A percentile compares a stretch with the other conserved stretches of the same genome.
phyloP scores from a whole-genome alignment of 2,113 vertebrate species.

The Polyodon spathula region DNA sequence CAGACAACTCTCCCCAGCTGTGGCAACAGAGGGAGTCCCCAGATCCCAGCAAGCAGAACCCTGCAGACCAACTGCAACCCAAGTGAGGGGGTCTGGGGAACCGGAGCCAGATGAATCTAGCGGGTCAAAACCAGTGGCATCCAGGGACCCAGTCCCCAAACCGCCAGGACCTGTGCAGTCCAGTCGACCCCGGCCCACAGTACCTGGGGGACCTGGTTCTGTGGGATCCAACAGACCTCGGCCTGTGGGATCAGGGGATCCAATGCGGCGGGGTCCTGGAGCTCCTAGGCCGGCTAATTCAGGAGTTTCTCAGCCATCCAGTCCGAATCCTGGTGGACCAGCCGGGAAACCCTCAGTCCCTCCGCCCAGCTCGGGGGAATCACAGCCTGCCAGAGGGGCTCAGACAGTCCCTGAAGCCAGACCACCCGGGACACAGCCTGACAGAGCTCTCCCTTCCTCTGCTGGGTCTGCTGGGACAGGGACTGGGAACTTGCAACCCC shows the following conservation, averaged over 20 bases:
- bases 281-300: constrained; percentile 26
- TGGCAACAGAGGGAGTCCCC: background rate
- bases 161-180: background rate
- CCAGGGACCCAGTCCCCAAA: constrained; percentile 12
- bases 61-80: background rate
- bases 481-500: constrained; percentile 24
- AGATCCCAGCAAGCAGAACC: background rate
- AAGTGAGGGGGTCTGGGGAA: background rate
- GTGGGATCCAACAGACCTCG: constrained; percentile 23
- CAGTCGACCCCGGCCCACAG: constrained; percentile 25
- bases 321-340: background rate
- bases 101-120: background rate
- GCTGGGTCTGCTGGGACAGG: constrained; percentile 53
- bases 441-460: constrained; percentile 40
- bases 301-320: constrained; percentile 35
- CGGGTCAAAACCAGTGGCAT: constrained; percentile 37
- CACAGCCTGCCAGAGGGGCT: no score
- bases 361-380: background rate
- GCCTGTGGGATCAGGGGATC: constrained; percentile 23
- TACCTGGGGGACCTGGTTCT: constrained; percentile 35
- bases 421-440: constrained; percentile 31
- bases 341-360: background rate
- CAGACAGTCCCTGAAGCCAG: no score
- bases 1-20: constrained; percentile 38
- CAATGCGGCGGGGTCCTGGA: constrained; percentile 25